Evolutionary conservation across 2,888 invertebrate genomes (phyloP), one percentile per base, ranked within the genome.

Genomic region (Eilema caniola): DNA sequence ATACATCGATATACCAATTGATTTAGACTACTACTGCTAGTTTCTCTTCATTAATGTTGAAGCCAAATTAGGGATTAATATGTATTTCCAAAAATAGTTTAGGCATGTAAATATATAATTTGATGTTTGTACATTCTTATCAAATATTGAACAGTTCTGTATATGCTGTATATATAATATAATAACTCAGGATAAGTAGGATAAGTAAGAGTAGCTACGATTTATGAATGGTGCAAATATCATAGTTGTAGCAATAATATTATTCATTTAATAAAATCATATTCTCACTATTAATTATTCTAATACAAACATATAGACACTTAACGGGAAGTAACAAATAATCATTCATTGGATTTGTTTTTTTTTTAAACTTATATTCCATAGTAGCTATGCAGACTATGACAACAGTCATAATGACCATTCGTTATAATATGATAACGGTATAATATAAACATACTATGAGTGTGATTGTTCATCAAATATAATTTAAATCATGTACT

Each of bases 201-300:
- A 41, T 63, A 66, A 69, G 71, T 73, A 69, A 5, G 25, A 23
- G 24, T 11, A 12, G 23, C 57, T 59, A 16, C 25, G 57, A 69
- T 56, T 65, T 62, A 68, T 67, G 72, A 63, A 57, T 41, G 3
- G 66, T 67, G 20, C 57, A 73, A 73, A 70, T 66, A 71, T 69
- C 69, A 61, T 64, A 71, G 67, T 65, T 67, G 59, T 63, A 25
- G 63, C 56, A 41, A 67, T 71, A 57, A 61, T 71, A 33, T 33
- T 1, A 33, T 33, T 33, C 3, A 33, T 33, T 33, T 33, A 33
- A 28, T 5, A 5, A 28, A 4, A n/a, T n/a, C n/a, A 28, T 28
- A 28, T 28, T 28, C 3, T 5, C 28, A 28, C 28, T 28, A 28
- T 28, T 28, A 2, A 28, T n/a, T 28, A 28, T 28, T 28, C 5